Conservation (phyloP, 2,113 vertebrate genomes). For the Prolemur simus region DNA sequence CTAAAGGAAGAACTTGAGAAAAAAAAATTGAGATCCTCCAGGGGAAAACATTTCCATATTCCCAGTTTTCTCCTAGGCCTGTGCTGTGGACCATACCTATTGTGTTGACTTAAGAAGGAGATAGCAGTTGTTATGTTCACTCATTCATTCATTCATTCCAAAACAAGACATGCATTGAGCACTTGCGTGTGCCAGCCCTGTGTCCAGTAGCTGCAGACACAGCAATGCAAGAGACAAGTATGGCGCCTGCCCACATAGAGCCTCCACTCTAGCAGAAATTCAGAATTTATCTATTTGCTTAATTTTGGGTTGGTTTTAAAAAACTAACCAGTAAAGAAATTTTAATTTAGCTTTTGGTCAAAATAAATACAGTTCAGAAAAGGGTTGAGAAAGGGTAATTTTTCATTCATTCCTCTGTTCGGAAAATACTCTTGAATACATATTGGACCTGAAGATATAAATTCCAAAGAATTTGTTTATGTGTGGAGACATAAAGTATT, state of each 20-base stretch:
- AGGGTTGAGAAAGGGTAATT: background rate
- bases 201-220: background rate
- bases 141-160: background rate
- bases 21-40: background rate
- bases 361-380: slow-evolving; percentile 18
- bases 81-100: background rate
- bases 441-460: background rate
- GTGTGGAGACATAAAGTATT: background rate
- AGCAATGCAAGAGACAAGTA: background rate
- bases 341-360: background rate
- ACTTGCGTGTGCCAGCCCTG: background rate
- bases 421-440: background rate
- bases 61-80: background rate
- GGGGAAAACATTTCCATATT: background rate
- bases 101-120: background rate
- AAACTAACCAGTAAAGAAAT: background rate
- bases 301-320: background rate
- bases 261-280: background rate
- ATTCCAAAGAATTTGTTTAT: background rate
- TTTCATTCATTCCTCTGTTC: background rate
- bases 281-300: background rate
- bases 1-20: background rate
- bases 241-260: background rate
- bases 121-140: background rate
- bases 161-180: background rate